Evolutionary conservation across 1,140 invertebrate species (phyloP).

Genomic region (Pseudobourletiella spinata): DNA sequence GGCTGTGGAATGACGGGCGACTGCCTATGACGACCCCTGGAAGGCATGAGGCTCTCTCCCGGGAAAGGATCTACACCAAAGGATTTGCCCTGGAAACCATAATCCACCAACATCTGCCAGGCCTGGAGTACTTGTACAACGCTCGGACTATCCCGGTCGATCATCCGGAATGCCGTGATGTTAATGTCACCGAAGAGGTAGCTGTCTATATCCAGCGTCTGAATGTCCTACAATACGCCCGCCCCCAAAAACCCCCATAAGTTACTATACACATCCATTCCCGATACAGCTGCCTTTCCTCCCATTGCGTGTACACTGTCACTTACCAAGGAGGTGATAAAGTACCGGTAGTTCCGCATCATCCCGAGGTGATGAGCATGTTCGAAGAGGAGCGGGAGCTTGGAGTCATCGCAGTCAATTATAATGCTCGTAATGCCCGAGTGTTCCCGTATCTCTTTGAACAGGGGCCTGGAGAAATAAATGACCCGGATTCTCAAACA

Average conservation of each 20-base stretch:
- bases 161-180: slow-evolving; percentile 55
- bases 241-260: neutral
- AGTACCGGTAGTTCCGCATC: slow-evolving; percentile 41
- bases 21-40: neutral
- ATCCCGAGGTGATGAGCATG: slow-evolving; percentile 44
- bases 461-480: slow-evolving; percentile 40
- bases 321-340: slow-evolving; percentile 41
- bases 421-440: slow-evolving; percentile 44
- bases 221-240: slow-evolving; percentile 46
- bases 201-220: slow-evolving; percentile 54
- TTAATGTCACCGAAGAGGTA: slow-evolving; percentile 58
- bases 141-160: slow-evolving; percentile 43
- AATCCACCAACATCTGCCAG: slow-evolving; percentile 22
- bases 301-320: too few species aligned
- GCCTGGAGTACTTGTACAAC: slow-evolving; percentile 40
- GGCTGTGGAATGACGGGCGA: neutral
- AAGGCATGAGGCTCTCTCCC: slow-evolving; percentile 8
- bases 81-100: slow-evolving; percentile 25
- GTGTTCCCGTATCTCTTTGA: slow-evolving; percentile 45
- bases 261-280: neutral
- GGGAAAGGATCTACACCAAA: slow-evolving; percentile 6
- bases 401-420: slow-evolving; percentile 43
- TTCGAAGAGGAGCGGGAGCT: slow-evolving; percentile 39
- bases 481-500: too few species aligned
- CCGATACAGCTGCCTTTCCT: neutral